These are phyloP conservation scores for Zoanthus sociatus DNA, from an alignment of 92 coral and sea anemone genomes.

Conservation along the genomic window DNA sequence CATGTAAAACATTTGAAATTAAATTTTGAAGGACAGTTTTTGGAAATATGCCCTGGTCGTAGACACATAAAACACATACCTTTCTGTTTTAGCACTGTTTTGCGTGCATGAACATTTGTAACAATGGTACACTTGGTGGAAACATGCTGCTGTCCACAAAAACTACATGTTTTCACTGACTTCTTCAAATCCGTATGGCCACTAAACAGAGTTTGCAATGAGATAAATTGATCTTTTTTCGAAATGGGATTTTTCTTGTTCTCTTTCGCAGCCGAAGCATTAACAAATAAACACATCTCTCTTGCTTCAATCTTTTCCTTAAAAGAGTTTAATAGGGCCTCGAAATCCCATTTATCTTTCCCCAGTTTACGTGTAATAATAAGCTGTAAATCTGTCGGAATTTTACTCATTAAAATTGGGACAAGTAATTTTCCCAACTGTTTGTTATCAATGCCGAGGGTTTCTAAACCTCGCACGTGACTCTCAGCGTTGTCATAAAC, in stretches of 20 bases:
- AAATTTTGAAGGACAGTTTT: not conserved
- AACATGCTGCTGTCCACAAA: constrained; percentile 27
- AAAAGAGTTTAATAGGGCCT: constrained; percentile 14
- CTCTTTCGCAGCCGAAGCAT: constrained; percentile 12
- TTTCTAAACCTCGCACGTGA: not conserved
- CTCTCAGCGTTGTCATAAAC: constrained; percentile 3
- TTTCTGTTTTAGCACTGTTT: too few relatives aligned
- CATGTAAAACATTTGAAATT: too few relatives aligned
- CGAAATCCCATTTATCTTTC: too few relatives aligned
- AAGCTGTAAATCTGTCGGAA: too few relatives aligned
- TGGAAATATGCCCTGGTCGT: constrained; percentile 5
- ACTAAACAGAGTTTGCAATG: constrained; percentile 22
- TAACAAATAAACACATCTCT: constrained; percentile 22
- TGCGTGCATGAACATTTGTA: constrained; percentile 3
- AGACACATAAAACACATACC: not conserved
- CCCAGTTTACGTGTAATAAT: too few relatives aligned
- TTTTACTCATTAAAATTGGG: too few relatives aligned
- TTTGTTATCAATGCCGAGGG: constrained; percentile 25
- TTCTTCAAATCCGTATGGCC: not conserved
- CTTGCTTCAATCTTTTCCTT: constrained; percentile 36
- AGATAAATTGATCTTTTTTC: not conserved
- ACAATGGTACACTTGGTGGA: not conserved
- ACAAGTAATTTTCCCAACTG: not conserved
- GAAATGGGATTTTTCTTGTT: not conserved
- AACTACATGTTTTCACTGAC: constrained; percentile 1